These are phyloP conservation scores for Zele albiditarsus DNA, from an alignment of 2,888 invertebrate genomes.

Conservation along the genomic window DNA sequence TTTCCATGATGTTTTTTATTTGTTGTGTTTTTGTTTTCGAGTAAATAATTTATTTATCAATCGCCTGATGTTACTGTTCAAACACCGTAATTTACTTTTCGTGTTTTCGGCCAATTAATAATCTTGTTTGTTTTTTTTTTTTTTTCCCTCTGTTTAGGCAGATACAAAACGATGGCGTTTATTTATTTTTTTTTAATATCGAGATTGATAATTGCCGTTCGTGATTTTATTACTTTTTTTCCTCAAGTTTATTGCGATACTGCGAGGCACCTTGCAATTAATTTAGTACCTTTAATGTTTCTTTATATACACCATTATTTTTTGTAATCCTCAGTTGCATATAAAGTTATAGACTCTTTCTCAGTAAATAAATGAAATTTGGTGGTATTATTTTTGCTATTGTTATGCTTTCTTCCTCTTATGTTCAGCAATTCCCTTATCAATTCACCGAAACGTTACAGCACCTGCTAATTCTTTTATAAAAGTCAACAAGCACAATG, in stretches of 20 bases:
- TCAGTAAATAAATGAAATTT: background rate
- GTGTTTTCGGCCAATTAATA: slow-evolving; percentile 6
- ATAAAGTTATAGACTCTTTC: slow-evolving; percentile 44
- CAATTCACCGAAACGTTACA: slow-evolving; percentile 59
- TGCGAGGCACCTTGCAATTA: slow-evolving; percentile 52
- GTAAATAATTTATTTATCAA: slow-evolving; percentile 63
- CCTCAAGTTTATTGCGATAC: slow-evolving; percentile 40
- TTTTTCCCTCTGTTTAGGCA: slow-evolving; percentile 61
- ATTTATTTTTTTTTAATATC: slow-evolving; percentile 45
- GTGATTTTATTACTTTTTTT: slow-evolving; percentile 44
- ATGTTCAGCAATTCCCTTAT: slow-evolving; percentile 11
- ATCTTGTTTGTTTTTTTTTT: slow-evolving; percentile 33
- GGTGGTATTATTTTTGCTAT: slow-evolving; percentile 42
- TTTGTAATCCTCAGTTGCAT: slow-evolving; percentile 44
- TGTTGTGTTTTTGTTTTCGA: slow-evolving; percentile 41
- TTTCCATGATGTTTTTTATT: too few species aligned
- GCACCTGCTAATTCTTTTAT: slow-evolving; percentile 51
- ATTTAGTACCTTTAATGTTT: slow-evolving; percentile 68
- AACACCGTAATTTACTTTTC: slow-evolving; percentile 41
- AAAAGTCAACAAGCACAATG: slow-evolving; percentile 57
- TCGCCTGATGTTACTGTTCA: slow-evolving; percentile 54
- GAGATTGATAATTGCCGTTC: slow-evolving; percentile 36
- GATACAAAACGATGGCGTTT: slow-evolving; percentile 66
- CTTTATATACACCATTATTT: slow-evolving; percentile 65
- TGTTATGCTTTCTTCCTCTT: slow-evolving; percentile 32